Evolutionary conservation across 2,797 vertebrate species (phyloP).

Genomic region (Microcaecilia unicolor): DNA sequence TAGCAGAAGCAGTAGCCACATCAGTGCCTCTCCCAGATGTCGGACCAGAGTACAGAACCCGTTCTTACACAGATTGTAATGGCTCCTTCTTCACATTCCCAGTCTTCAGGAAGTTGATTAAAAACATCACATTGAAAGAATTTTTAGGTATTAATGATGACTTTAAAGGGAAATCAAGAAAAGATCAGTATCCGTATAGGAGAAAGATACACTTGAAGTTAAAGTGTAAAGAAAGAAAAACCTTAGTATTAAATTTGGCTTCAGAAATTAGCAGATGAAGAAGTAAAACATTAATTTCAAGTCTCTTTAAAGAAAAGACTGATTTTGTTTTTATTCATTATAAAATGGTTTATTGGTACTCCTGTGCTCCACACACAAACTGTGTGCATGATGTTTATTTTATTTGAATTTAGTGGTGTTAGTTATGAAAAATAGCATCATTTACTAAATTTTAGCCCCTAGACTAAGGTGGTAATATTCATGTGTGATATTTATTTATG

Average conservation of each 20-base stretch:
- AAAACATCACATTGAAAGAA: slow-evolving; percentile 33
- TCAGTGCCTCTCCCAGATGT: slow-evolving; percentile 64
- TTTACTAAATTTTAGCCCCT: slow-evolving; percentile 45
- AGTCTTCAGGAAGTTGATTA: slow-evolving; percentile 89
- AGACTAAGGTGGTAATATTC: slow-evolving; percentile 47
- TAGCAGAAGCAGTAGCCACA: slow-evolving; percentile 59
- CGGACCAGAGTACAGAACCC: slow-evolving; percentile 85
- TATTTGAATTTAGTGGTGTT: slow-evolving; percentile 46
- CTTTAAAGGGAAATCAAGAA: slow-evolving; percentile 63
- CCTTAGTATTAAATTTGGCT: slow-evolving; percentile 54
- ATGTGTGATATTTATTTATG: slow-evolving; percentile 71
- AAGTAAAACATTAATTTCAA: slow-evolving; percentile 46
- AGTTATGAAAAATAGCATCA: slow-evolving; percentile 52
- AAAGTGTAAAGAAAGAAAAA: no score
- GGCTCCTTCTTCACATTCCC: slow-evolving; percentile 61
- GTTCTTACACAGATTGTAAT: slow-evolving; percentile 56
- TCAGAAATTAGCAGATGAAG: slow-evolving; percentile 46
- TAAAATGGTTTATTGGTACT: slow-evolving; percentile 48
- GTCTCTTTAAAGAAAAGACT: slow-evolving; percentile 52
- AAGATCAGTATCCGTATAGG: slow-evolving; percentile 57
- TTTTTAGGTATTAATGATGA: slow-evolving; percentile 55
- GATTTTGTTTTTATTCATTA: slow-evolving; percentile 40
- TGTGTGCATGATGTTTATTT: slow-evolving; percentile 60
- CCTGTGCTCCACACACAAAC: slow-evolving; percentile 56
- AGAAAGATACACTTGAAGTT: slow-evolving; percentile 52